phyloP scores from a whole-genome alignment of 2,888 invertebrate genomes.

The Myopa testacea region DNA sequence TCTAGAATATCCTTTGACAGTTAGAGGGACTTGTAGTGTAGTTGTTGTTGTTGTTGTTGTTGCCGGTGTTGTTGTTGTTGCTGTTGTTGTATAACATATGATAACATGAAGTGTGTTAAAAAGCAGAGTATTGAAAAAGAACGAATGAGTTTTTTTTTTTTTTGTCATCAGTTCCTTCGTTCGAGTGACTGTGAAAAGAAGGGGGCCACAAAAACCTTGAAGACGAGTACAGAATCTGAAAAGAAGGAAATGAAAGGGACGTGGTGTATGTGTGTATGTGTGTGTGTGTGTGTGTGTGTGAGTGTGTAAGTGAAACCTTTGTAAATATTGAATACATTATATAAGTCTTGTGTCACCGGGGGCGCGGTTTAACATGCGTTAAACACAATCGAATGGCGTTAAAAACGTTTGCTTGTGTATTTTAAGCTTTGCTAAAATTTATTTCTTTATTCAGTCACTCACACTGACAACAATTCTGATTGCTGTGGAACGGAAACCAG shows the following conservation, averaged over 20 bases:
- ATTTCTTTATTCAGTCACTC: neutral
- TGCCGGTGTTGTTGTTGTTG: neutral
- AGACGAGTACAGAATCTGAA: neutral
- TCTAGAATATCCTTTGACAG: slow-evolving; percentile 33
- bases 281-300: slow-evolving; percentile 18
- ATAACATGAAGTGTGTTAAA: slow-evolving; percentile 18
- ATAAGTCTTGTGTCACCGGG: neutral
- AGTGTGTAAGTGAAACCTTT: slow-evolving; percentile 20
- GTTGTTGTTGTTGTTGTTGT: slow-evolving; percentile 4
- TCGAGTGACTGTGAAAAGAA: neutral
- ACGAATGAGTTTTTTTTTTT: neutral
- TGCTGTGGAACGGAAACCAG: slow-evolving; percentile 61
- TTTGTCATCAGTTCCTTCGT: slow-evolving; percentile 3
- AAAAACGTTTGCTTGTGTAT: slow-evolving; percentile 1
- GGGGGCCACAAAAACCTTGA: neutral
- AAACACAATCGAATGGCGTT: slow-evolving; percentile 45
- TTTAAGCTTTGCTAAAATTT: neutral
- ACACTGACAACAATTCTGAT: neutral
- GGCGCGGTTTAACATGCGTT: slow-evolving; percentile 49
- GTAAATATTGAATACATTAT: neutral
- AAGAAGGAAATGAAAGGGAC: neutral
- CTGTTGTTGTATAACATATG: slow-evolving; percentile 12
- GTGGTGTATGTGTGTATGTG: slow-evolving; percentile 10
- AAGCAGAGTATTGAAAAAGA: neutral
- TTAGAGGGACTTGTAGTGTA: neutral